These are phyloP conservation scores for Lasioglossum figueresi DNA, from an alignment of 2,888 invertebrate genomes.

Conservation along the genomic window DNA sequence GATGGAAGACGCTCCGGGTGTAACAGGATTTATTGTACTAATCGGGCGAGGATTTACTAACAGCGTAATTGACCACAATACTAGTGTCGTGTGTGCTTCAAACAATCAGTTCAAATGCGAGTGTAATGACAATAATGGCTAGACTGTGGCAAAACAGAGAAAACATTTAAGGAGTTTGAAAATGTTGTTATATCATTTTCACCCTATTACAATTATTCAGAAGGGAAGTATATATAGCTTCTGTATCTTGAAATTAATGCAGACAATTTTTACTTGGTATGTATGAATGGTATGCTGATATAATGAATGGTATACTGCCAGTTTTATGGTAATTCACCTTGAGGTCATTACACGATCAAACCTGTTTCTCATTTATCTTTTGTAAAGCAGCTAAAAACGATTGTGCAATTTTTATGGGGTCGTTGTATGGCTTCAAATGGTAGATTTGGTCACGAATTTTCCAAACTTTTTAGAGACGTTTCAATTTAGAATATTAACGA, in stretches of 20 bases:
- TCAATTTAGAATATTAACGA: no score
- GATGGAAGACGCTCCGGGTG: not conserved
- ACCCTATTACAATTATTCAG: not conserved
- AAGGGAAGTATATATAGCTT: not conserved
- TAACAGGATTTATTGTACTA: not conserved
- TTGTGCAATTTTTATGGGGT: no score
- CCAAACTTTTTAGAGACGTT: no score
- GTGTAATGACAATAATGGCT: not conserved
- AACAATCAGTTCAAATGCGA: not conserved
- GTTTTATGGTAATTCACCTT: no score
- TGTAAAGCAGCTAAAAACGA: no score
- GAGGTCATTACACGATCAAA: no score
- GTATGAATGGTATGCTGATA: no score
- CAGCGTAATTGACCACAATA: not conserved
- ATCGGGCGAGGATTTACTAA: not conserved
- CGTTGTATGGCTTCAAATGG: no score
- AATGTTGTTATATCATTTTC: not conserved
- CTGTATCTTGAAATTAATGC: no score
- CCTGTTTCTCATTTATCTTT: no score
- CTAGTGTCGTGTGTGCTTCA: not conserved
- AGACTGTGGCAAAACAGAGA: not conserved
- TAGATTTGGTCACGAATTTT: no score
- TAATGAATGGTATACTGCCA: no score
- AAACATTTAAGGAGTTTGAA: not conserved
- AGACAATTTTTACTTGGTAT: not conserved